Evolutionary conservation across 1,140 invertebrate species (phyloP).

Genomic region (Sarcophaga peregrina): DNA sequence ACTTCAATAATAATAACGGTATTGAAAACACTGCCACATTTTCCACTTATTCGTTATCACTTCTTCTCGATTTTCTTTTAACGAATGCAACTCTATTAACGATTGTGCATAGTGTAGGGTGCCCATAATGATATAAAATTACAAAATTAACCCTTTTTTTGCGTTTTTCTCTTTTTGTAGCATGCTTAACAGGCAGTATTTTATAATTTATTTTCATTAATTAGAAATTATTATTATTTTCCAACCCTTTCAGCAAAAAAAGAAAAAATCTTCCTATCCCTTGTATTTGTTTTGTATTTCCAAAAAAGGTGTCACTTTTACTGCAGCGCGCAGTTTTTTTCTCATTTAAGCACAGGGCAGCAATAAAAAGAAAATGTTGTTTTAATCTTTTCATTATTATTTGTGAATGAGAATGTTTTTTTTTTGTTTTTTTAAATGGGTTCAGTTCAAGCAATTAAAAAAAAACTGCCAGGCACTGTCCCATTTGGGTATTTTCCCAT

Average conservation of each 20-base stretch:
- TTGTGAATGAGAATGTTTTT: not conserved
- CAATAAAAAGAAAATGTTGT: too few species aligned
- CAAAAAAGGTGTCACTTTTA: constrained; percentile 25
- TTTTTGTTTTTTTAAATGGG: not conserved
- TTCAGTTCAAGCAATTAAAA: not conserved
- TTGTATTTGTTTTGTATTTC: not conserved
- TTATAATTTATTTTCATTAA: constrained; percentile 67
- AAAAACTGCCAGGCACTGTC: constrained; percentile 4
- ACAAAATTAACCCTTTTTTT: constrained; percentile 32
- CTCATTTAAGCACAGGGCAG: not conserved
- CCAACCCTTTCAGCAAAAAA: constrained; percentile 25
- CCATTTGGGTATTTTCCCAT: constrained; percentile 9
- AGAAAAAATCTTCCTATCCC: not conserved
- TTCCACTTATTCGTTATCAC: too few species aligned
- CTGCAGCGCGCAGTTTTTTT: not conserved
- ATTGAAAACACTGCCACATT: too few species aligned
- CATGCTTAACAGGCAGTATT: constrained; percentile 46
- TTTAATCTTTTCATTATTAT: constrained; percentile 28
- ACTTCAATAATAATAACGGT: too few species aligned
- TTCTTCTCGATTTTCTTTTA: too few species aligned
- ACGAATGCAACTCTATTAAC: too few species aligned
- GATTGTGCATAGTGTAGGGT: too few species aligned
- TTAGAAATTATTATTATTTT: constrained; percentile 51
- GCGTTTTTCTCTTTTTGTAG: not conserved
- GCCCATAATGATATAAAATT: not conserved